A percentile compares a stretch with the other conserved stretches of the same genome.
phyloP scores from a whole-genome alignment of 2,888 invertebrate genomes.

The Cantharis rufa region DNA sequence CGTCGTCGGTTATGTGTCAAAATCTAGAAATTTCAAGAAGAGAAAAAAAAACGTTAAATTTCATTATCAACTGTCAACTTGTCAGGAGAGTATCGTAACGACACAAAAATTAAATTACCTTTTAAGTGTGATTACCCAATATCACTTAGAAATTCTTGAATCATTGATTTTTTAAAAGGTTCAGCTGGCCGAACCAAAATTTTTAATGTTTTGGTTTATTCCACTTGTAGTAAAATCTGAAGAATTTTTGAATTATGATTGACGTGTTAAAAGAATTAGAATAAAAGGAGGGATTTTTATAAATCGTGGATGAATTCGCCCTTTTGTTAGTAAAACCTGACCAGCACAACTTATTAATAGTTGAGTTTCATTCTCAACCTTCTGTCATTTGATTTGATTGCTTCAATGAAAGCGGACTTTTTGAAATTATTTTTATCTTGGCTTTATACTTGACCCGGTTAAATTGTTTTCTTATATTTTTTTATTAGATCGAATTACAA shows the following conservation, averaged over 20 bases:
- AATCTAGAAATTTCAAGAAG: not conserved
- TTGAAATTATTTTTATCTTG: conserved; percentile 5
- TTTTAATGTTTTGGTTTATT: not conserved
- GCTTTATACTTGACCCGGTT: conserved; percentile 16
- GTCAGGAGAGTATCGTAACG: not conserved
- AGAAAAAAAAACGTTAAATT: not conserved
- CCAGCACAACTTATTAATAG: conserved; percentile 26
- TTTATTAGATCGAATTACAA: not conserved
- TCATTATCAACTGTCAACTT: not conserved
- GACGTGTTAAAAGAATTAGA: conserved; percentile 33
- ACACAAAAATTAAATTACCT: not conserved
- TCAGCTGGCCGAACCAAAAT: too few species aligned
- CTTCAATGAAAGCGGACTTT: conserved; percentile 14
- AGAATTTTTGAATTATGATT: conserved; percentile 30
- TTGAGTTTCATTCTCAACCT: conserved; percentile 7
- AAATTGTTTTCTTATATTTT: not conserved
- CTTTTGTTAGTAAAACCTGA: conserved; percentile 26
- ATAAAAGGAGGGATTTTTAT: not conserved
- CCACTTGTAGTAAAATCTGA: not conserved
- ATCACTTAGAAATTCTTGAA: too few species aligned
- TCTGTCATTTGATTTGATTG: conserved; percentile 19
- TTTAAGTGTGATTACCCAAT: not conserved
- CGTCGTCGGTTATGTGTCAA: not conserved
- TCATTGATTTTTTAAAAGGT: too few species aligned
- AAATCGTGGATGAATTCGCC: not conserved